Conservation (phyloP, 2,113 vertebrate genomes). For the Corydoras sp. region DNA sequence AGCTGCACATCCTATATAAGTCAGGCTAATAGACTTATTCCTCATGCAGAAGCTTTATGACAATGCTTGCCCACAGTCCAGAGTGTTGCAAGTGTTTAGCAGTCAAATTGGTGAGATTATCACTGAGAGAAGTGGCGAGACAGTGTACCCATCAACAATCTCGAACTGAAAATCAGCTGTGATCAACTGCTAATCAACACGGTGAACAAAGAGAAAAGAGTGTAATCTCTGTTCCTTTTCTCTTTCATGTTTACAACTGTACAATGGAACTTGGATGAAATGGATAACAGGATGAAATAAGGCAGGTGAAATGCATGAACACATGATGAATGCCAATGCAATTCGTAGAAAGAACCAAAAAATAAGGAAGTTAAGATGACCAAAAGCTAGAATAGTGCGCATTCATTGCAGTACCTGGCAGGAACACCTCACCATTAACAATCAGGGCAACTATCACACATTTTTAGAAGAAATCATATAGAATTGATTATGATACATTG, state of each 20-base stretch:
- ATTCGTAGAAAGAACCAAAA: not conserved
- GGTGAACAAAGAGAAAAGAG: slow-evolving; percentile 6
- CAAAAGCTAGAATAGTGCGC: too few relatives aligned
- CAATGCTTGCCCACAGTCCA: slow-evolving; percentile 31
- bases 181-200: slow-evolving; percentile 33
- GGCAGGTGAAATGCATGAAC: not conserved
- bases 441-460: too few relatives aligned
- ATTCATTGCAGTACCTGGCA: too few relatives aligned
- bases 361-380: too few relatives aligned
- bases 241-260: not conserved
- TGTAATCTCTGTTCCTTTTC: not conserved
- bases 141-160: slow-evolving; percentile 37
- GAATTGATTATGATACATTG: too few relatives aligned
- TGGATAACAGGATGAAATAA: not conserved
- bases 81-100: slow-evolving; percentile 32
- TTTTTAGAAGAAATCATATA: too few relatives aligned
- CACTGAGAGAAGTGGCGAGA: slow-evolving; percentile 29
- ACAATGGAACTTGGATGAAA: not conserved
- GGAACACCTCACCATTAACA: too few relatives aligned
- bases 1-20: slow-evolving; percentile 61
- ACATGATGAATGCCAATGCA: not conserved
- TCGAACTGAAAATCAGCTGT: slow-evolving; percentile 35
- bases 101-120: slow-evolving; percentile 27
- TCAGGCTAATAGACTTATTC: slow-evolving; percentile 63
- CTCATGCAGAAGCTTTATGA: slow-evolving; percentile 53